Evolutionary conservation across 1,140 invertebrate genomes (phyloP).

Genomic region (Drosophila pruinosa): DNA sequence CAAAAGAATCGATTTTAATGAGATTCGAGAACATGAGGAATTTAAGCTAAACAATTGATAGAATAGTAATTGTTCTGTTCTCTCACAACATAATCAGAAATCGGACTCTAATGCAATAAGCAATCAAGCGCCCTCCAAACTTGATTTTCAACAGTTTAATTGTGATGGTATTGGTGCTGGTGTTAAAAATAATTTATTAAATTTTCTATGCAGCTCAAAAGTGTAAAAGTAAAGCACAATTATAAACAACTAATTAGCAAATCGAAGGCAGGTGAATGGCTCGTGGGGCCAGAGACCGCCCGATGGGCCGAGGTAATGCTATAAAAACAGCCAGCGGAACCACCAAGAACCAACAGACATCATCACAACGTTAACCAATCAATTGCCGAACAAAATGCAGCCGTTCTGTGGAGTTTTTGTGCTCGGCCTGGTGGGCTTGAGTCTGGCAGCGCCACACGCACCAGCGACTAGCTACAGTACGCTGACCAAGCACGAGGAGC

Average conservation of each 20-base stretch:
- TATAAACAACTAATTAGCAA: slow-evolving; percentile 60
- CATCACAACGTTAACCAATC: slow-evolving; percentile 18
- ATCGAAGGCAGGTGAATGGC: slow-evolving; percentile 63
- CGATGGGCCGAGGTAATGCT: slow-evolving; percentile 29
- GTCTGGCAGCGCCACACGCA: slow-evolving; percentile 54
- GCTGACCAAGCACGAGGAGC: slow-evolving; percentile 67
- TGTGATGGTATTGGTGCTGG: slow-evolving; percentile 5
- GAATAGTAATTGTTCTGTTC: not conserved
- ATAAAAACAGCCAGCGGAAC: slow-evolving; percentile 46
- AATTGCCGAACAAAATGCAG: slow-evolving; percentile 47
- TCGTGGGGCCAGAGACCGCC: slow-evolving; percentile 44
- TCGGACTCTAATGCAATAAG: not conserved
- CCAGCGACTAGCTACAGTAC: slow-evolving; percentile 65
- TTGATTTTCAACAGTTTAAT: slow-evolving; percentile 43
- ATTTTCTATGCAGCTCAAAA: slow-evolving; percentile 54
- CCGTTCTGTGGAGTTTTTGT: slow-evolving; percentile 41
- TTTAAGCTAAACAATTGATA: not conserved
- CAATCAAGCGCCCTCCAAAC: slow-evolving; percentile 29
- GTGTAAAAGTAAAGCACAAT: slow-evolving; percentile 41
- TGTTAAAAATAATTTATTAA: slow-evolving; percentile 33
- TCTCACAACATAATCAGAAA: not conserved
- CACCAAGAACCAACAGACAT: slow-evolving; percentile 59
- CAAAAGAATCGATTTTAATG: not conserved
- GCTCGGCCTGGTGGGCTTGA: slow-evolving; percentile 21
- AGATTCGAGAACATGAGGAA: not conserved